Evolutionary conservation across 2,797 vertebrate genomes (phyloP), one percentile per base, ranked within the genome.

Genomic region (Lagodon rhomboides): DNA sequence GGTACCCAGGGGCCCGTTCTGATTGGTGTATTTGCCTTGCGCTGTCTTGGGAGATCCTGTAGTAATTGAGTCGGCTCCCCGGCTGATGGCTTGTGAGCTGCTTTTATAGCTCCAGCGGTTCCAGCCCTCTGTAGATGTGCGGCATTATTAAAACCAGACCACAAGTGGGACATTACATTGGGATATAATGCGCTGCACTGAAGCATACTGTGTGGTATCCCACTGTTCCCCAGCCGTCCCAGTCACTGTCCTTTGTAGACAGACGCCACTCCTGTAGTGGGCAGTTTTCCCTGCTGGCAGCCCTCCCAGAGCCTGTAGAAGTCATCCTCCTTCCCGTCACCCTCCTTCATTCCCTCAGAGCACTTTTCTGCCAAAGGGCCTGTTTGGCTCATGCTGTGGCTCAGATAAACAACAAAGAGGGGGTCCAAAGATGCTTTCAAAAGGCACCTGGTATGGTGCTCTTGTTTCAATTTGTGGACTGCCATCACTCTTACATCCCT

Each of bases 11-110:
- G 91, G 91, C 73, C 79, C 44, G 23, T 83, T 91, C 82, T 92
- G 93, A 94, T 93, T 94, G 92, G 91, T 90, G 82, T 89, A 85
- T 92, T 94, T 93, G 91, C 89, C 85, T 87, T 80, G 68, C 22
- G 60, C 81, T 80, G 89, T 91, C 91, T 78, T 85, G 87, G 87
- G 93, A 88, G 88, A 93, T 87, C 77, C 83, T 83, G 79, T 69
- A 43, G 87, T 88, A 92, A 93, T 91, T 90, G 86, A 90, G 87
- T 86, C 68, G n/a, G 79, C 91, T 85, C 79, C 64, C 83, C 68
- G 79, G 81, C 76, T 86, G 85, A 90, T 75, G 87, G 78, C 87
- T 90, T 76, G 72, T 77, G 86, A 86, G 71, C 68, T 82, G 72
- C 83, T 79, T 87, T 92, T 88, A 82, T 75, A 80, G 82, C 79